phyloP scores from a whole-genome alignment of 2,113 vertebrate genomes.

The Morone chrysops region DNA sequence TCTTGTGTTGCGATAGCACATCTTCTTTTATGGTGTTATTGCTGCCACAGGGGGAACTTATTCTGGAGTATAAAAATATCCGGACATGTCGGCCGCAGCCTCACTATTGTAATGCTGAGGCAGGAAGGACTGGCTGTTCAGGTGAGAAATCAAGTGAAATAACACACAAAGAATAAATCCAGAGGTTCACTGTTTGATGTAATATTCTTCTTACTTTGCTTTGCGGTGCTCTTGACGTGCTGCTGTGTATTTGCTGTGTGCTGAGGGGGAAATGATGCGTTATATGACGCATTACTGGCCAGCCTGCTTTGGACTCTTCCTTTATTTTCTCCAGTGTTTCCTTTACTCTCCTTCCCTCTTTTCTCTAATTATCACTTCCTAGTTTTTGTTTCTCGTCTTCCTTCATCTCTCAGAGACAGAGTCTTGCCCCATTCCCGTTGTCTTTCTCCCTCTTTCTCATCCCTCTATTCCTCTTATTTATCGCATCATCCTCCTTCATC shows the following conservation, averaged over 20 bases:
- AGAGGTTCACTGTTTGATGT: constrained; percentile 1
- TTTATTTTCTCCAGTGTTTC: not conserved
- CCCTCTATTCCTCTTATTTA: too few species aligned
- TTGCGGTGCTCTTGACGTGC: constrained; percentile 4
- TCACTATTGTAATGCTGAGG: not conserved
- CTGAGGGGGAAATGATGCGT: not conserved
- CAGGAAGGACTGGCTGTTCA: not conserved
- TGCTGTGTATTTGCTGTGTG: not conserved
- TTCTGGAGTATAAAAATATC: constrained; percentile 32
- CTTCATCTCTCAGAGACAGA: too few species aligned
- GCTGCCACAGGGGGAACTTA: constrained; percentile 13
- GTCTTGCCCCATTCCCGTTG: too few species aligned
- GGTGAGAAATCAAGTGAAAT: not conserved
- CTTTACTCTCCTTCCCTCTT: not conserved
- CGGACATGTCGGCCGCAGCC: not conserved
- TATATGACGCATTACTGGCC: not conserved
- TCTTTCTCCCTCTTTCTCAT: too few species aligned
- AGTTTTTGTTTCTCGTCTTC: not conserved
- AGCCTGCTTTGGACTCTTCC: not conserved
- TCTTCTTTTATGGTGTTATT: constrained; percentile 12
- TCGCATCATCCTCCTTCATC: too few species aligned
- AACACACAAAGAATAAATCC: not conserved
- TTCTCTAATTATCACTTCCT: not conserved
- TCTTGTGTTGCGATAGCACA: not conserved
- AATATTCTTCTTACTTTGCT: not conserved